Base-by-base conservation (phyloP, 1,140 invertebrate genomes). In the Conus betulinus region DNA sequence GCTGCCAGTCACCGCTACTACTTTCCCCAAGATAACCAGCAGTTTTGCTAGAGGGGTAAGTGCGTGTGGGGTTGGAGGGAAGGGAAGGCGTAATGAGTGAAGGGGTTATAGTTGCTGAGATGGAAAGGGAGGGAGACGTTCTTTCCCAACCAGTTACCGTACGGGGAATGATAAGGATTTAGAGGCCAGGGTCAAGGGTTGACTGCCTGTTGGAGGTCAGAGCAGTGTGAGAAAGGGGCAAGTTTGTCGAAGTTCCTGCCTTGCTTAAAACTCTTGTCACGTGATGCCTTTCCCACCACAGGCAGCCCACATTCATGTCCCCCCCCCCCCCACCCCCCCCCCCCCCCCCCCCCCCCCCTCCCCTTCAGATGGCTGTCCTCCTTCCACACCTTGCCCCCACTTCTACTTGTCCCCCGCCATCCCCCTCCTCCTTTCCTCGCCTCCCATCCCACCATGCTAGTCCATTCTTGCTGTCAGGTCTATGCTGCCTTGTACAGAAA, bases 161-260 rank as follows among this genome's bases (percentile, higher is more conserved):
- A 51, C 10, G 27, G 79, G 79, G 13, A 81, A 81, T 53, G 79
- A 81, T 81, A 81, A 81, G 79, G 79, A 52, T 53, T 51, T 53
- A 10, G 79, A 25, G 79, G 79, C 53, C 27, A 81, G 79, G 79
- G 39, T 81, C 79, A 81, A 53, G 79, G 79, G 79, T 81, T 53
- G 79, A 55, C 79, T 81, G 79, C 84, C 57, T 85, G 53, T 84
- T 39, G 67, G 84, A 39, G 63, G 57, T 85, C 84, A 85, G 17
- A 60, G 57, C 39, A 63, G 84, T 67, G 84, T 67, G 84, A 85
- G 84, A 85, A 85, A 60, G 82, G 82, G 82, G 82, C 53, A 25
- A 13, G 23, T 23, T 57, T 84, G 67, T 63, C 23, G 27, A 52
- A 27, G 7, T 39, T 39, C 39, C 25, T 85, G 39, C 27, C 17